Evolutionary conservation across 2,797 vertebrate species (phyloP).

Genomic region (Falco concolor): DNA sequence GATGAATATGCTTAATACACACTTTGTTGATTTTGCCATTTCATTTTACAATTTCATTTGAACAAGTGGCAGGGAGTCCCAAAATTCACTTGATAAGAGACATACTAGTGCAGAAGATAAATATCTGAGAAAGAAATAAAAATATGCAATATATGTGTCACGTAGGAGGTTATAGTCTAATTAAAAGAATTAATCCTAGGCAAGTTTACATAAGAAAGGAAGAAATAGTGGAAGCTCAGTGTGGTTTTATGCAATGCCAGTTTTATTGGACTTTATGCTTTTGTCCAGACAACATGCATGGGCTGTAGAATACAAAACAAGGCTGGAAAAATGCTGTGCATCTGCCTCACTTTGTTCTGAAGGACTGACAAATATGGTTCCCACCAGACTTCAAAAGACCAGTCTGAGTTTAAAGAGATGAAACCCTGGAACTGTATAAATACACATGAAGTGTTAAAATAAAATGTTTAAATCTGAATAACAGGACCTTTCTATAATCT

Average conservation of each 20-base stretch:
- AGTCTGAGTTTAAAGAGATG: background rate
- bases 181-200: conserved; percentile 25
- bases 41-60: background rate
- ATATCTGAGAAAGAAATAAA: background rate
- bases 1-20: background rate
- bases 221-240: background rate
- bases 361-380: background rate
- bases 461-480: background rate
- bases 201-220: background rate
- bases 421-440: background rate
- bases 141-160: background rate
- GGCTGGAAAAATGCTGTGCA: background rate
- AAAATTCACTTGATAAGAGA: background rate
- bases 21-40: background rate
- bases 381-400: background rate
- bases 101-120: background rate
- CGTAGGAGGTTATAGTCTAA: background rate
- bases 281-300: background rate
- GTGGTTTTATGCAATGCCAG: background rate
- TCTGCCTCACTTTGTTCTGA: background rate
- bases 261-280: background rate
- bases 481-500: background rate
- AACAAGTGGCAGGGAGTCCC: background rate
- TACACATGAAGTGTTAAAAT: background rate
- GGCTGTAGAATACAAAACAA: background rate